These are phyloP conservation scores for Troides helena DNA, from an alignment of 2,888 invertebrate genomes.

Conservation along the genomic window DNA sequence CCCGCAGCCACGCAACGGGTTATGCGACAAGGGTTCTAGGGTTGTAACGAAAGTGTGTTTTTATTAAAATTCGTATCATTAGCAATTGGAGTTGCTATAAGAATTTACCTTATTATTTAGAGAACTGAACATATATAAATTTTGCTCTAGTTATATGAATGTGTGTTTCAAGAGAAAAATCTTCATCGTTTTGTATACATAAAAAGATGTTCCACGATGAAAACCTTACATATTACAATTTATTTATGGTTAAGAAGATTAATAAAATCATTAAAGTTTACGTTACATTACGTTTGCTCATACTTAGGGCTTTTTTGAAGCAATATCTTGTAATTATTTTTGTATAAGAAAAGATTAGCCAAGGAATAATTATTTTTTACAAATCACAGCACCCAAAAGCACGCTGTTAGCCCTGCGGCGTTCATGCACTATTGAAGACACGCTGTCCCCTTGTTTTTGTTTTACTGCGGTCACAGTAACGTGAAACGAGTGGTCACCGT, in stretches of 20 bases:
- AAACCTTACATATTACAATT: no score
- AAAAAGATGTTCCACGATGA: no score
- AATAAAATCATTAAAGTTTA: no score
- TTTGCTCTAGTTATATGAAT: no score
- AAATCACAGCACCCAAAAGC: neutral
- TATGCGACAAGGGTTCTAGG: slow-evolving; percentile 46
- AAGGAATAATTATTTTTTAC: neutral
- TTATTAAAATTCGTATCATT: neutral
- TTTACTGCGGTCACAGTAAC: slow-evolving; percentile 74
- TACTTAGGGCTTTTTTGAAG: neutral
- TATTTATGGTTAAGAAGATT: no score
- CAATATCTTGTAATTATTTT: neutral
- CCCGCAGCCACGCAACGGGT: slow-evolving; percentile 52
- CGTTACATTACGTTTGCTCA: neutral
- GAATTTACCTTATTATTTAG: no score
- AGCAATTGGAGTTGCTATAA: no score
- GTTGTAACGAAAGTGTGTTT: slow-evolving; percentile 38
- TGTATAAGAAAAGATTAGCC: neutral
- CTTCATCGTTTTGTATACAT: no score
- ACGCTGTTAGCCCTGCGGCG: slow-evolving; percentile 49
- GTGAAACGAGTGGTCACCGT: slow-evolving; percentile 54
- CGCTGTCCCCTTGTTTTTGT: slow-evolving; percentile 74
- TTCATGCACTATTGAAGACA: slow-evolving; percentile 78
- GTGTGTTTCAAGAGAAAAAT: no score
- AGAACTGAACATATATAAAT: no score